These are phyloP conservation scores for Dynastes maya DNA, from an alignment of 2,888 invertebrate species.

Conservation along the genomic window DNA sequence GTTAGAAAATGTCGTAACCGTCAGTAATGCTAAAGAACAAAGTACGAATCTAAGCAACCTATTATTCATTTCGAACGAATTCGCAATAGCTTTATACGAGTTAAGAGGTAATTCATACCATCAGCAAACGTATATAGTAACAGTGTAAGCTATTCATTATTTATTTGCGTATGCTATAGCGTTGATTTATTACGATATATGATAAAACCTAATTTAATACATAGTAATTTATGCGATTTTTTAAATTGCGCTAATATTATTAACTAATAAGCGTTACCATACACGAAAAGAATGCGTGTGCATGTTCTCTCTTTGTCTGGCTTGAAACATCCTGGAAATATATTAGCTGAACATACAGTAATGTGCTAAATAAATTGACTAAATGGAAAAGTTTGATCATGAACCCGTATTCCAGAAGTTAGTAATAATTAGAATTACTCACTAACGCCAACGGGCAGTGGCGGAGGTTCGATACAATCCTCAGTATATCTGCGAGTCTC, in stretches of 20 bases:
- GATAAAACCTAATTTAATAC: slow-evolving; percentile 52
- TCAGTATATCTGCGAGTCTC: too few relatives aligned
- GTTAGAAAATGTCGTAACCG: not conserved
- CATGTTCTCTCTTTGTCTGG: not conserved
- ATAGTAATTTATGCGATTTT: slow-evolving; percentile 47
- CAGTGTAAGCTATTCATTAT: slow-evolving; percentile 22
- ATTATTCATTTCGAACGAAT: slow-evolving; percentile 17
- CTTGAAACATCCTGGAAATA: slow-evolving; percentile 56
- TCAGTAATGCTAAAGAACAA: not conserved
- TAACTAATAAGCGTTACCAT: slow-evolving; percentile 50
- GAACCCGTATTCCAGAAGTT: not conserved
- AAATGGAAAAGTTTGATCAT: not conserved
- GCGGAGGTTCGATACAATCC: too few relatives aligned
- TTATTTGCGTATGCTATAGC: not conserved
- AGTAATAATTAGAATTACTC: too few relatives aligned
- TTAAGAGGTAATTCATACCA: too few relatives aligned
- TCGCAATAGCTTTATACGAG: slow-evolving; percentile 6
- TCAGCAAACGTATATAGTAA: not conserved
- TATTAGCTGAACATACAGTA: too few relatives aligned
- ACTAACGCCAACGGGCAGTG: too few relatives aligned
- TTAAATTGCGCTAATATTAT: slow-evolving; percentile 45
- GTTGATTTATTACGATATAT: slow-evolving; percentile 42
- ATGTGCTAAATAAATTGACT: not conserved
- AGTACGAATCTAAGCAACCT: not conserved
- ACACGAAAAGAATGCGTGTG: slow-evolving; percentile 48